Conservation (phyloP, 92 coral and sea anemone species). For the Metridium senile region DNA sequence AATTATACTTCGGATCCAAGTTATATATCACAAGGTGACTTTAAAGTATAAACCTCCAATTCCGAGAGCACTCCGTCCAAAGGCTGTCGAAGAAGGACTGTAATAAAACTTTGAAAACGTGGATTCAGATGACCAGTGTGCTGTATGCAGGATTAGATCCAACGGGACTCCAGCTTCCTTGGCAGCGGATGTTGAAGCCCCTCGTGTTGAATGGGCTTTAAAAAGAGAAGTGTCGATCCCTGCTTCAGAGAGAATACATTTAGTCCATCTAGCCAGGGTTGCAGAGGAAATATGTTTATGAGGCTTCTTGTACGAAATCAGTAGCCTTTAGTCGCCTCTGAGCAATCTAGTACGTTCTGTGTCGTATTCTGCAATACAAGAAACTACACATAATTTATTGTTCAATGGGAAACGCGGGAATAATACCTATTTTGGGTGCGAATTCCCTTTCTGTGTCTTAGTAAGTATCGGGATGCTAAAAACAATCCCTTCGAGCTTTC, state of each 20-base stretch:
- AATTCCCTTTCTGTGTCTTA: conserved; percentile 22
- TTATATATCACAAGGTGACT: conserved; percentile 15
- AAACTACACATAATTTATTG: conserved; percentile 28
- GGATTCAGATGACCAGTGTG: conserved; percentile 40
- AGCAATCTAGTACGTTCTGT: conserved; percentile 26
- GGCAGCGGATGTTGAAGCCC: conserved; percentile 61
- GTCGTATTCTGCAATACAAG: conserved; percentile 34
- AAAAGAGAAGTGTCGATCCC: conserved; percentile 31
- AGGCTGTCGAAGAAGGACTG: conserved; percentile 17
- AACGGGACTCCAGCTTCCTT: not conserved
- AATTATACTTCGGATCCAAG: conserved; percentile 24
- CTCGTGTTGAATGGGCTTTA: conserved; percentile 61
- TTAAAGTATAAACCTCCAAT: conserved; percentile 17
- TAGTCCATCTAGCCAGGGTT: conserved; percentile 57
- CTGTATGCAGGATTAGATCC: not conserved
- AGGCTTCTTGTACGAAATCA: conserved; percentile 33
- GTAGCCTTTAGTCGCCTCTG: conserved; percentile 25
- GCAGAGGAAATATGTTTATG: conserved; percentile 36
- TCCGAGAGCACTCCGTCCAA: not conserved
- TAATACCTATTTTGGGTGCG: conserved; percentile 22
- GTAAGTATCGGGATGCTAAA: conserved; percentile 31
- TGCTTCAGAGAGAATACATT: conserved; percentile 29
- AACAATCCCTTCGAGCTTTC: conserved; percentile 24
- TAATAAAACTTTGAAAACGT: conserved; percentile 42
- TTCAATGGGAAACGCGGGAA: conserved; percentile 13